Percentiles rank a stretch among this genome's conserved stretches.
phyloP scores from a whole-genome alignment of 1,140 invertebrate species.

The Acyrthosiphon pisum region DNA sequence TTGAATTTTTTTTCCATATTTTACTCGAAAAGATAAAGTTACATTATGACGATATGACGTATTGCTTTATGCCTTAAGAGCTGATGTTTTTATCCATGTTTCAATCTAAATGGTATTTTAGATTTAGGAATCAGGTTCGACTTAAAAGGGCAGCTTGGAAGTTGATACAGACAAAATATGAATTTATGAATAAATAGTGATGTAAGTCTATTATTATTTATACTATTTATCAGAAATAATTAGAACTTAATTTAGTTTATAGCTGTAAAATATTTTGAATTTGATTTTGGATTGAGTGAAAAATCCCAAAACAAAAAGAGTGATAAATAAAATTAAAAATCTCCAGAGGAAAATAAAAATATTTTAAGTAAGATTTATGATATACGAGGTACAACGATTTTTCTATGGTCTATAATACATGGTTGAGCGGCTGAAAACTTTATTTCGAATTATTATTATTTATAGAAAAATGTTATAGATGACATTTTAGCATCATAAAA shows the following conservation, averaged over 20 bases:
- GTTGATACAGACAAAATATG: background rate
- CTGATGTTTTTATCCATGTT: background rate
- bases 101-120: background rate
- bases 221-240: background rate
- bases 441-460: background rate
- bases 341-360: background rate
- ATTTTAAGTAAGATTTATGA: background rate
- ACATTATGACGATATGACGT: background rate
- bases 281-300: background rate
- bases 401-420: too few species aligned
- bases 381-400: background rate
- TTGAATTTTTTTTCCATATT: background rate
- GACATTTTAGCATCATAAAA: background rate
- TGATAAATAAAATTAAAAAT: background rate
- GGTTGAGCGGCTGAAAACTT: background rate
- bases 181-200: background rate
- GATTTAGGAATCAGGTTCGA: background rate
- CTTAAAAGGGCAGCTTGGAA: background rate
- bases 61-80: background rate
- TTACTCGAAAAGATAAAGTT: background rate
- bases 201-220: background rate
- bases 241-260: background rate
- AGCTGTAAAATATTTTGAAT: conserved; percentile 9
- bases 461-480: background rate
- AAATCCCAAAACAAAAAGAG: background rate